phyloP scores from a whole-genome alignment of 2,888 invertebrate genomes.

The Papilio gigon region DNA sequence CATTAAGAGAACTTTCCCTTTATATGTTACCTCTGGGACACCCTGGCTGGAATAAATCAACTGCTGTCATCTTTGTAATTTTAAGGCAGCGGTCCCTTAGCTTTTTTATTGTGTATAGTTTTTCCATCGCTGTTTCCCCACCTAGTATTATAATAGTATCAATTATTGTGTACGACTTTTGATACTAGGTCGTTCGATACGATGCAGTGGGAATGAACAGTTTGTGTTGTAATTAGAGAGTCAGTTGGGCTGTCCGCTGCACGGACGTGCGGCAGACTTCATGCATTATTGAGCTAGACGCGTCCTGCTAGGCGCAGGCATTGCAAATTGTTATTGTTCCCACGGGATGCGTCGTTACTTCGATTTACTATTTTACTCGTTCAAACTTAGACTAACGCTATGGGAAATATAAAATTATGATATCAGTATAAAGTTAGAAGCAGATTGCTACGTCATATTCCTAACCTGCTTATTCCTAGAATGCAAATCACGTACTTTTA shows the following conservation, averaged over 20 bases:
- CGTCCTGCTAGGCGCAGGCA: conserved; percentile 58
- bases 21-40: conserved; percentile 54
- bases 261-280: conserved; percentile 58
- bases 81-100: not conserved
- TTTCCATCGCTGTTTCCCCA: too few relatives aligned
- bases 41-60: not conserved
- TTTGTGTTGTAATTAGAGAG: conserved; percentile 70
- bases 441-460: too few relatives aligned
- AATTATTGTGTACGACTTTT: conserved; percentile 59
- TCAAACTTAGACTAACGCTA: too few relatives aligned
- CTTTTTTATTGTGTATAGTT: too few relatives aligned
- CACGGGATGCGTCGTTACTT: conserved; percentile 55
- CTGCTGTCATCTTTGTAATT: not conserved
- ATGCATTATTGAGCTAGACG: conserved; percentile 72
- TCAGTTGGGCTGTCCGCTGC: conserved; percentile 55
- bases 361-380: too few relatives aligned
- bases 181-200: conserved; percentile 66
- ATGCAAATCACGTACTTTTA: too few relatives aligned
- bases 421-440: too few relatives aligned
- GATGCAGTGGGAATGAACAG: conserved; percentile 68
- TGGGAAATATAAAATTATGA: too few relatives aligned
- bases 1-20: conserved; percentile 53
- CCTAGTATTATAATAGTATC: conserved; percentile 30
- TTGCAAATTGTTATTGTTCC: conserved; percentile 71
- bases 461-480: too few relatives aligned